phyloP scores from a whole-genome alignment of 2,113 vertebrate species.

The Baryphthengus martii region DNA sequence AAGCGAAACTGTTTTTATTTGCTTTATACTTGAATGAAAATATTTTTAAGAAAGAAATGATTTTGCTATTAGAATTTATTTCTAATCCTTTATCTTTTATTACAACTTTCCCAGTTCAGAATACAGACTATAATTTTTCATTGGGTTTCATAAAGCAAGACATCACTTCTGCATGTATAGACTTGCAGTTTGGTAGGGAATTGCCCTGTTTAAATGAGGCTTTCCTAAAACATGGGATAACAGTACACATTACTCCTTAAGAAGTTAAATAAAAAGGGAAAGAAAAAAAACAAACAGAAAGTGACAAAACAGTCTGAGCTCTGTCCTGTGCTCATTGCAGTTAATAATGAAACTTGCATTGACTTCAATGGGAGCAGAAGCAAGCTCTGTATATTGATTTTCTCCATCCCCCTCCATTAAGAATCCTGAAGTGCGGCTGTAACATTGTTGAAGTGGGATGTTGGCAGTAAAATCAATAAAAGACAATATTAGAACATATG shows the following conservation, averaged over 20 bases:
- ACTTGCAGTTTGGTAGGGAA: neutral
- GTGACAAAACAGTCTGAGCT: slow-evolving; percentile 34
- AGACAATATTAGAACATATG: slow-evolving; percentile 64
- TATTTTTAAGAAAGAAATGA: neutral
- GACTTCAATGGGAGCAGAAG: slow-evolving; percentile 42
- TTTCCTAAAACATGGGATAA: neutral
- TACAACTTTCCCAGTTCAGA: neutral
- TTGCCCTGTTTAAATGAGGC: neutral
- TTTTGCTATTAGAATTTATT: slow-evolving; percentile 53
- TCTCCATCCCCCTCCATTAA: slow-evolving; percentile 54
- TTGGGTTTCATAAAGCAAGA: neutral
- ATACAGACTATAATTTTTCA: slow-evolving; percentile 36
- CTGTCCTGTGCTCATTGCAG: slow-evolving; percentile 38
- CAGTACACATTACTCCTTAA: neutral
- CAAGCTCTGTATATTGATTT: slow-evolving; percentile 70
- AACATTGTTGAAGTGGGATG: slow-evolving; percentile 64
- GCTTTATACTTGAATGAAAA: slow-evolving; percentile 9
- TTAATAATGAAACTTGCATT: slow-evolving; percentile 49
- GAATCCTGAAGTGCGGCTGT: slow-evolving; percentile 55
- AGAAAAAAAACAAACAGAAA: slow-evolving; percentile 17
- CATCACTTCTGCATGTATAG: neutral
- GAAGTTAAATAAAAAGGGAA: slow-evolving; percentile 42
- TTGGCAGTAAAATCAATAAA: slow-evolving; percentile 68
- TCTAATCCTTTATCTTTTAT: slow-evolving; percentile 46
- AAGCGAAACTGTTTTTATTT: slow-evolving; percentile 10